A percentile compares a stretch with the other conserved stretches of the same genome.
Conservation (phyloP, 2,113 vertebrate species). For the Conger conger region DNA sequence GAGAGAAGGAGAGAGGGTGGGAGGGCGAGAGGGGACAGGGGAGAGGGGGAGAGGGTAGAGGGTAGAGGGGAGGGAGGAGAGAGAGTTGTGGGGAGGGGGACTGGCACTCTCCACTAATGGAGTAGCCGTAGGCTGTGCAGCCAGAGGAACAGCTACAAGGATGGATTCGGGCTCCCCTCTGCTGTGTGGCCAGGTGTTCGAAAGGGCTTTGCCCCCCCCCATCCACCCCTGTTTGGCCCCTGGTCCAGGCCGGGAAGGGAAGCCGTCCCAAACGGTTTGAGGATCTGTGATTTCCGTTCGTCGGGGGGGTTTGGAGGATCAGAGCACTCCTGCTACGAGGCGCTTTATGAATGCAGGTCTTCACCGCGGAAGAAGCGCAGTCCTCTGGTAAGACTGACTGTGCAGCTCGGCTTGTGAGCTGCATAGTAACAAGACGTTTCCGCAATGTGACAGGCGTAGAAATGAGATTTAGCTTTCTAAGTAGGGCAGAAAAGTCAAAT, state of each 20-base stretch:
- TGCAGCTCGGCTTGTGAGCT: too few species aligned
- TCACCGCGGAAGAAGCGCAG: too few species aligned
- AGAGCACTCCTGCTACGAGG: too few species aligned
- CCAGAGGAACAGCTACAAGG: background rate
- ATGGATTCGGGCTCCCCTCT: background rate
- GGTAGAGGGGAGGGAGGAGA: background rate
- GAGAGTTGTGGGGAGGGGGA: background rate
- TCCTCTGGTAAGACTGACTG: too few species aligned
- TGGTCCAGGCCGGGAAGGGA: background rate
- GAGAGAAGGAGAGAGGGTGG: too few species aligned
- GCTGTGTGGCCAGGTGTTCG: background rate
- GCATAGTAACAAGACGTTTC: too few species aligned
- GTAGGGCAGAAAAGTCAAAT: too few species aligned
- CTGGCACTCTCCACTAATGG: slow-evolving; percentile 26
- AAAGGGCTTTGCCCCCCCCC: background rate
- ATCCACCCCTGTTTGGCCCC: background rate
- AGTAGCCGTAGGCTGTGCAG: slow-evolving; percentile 26
- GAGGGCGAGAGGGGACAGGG: too few species aligned
- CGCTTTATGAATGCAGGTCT: too few species aligned
- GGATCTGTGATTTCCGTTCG: background rate
- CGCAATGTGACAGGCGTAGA: too few species aligned
- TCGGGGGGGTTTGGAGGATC: background rate
- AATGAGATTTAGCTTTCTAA: too few species aligned
- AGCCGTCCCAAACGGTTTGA: background rate
- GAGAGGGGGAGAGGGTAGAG: background rate